These are phyloP conservation scores for Alviniconcha marisindica DNA, from an alignment of 1,140 invertebrate species.

Conservation along the genomic window DNA sequence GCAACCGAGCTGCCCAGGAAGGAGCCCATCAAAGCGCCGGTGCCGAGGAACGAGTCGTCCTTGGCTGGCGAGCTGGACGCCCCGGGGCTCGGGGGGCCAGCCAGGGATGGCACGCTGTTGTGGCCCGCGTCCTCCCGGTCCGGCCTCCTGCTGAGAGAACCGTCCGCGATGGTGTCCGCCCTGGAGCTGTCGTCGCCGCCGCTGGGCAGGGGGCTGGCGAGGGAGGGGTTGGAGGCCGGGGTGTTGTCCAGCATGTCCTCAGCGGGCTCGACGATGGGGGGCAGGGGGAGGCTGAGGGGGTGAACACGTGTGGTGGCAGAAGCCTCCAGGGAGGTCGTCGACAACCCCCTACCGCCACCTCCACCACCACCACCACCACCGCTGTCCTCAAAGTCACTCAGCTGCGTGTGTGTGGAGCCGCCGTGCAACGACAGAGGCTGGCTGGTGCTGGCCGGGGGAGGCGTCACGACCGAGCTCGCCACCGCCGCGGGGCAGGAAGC, in stretches of 20 bases:
- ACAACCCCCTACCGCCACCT: too few species aligned
- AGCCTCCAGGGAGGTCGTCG: background rate
- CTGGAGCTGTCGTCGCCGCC: background rate
- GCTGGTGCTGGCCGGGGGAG: background rate
- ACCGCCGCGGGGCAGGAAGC: background rate
- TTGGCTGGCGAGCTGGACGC: too few species aligned
- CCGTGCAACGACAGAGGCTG: background rate
- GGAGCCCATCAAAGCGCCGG: background rate
- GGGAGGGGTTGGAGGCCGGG: background rate
- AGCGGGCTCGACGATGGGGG: background rate
- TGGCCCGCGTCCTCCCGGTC: too few species aligned
- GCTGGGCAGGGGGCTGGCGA: background rate
- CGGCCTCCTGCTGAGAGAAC: background rate
- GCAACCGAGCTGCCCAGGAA: constrained; percentile 18
- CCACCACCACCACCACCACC: background rate
- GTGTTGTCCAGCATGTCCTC: constrained; percentile 44
- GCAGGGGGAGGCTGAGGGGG: constrained; percentile 33
- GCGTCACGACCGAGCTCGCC: background rate
- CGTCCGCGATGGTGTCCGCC: too few species aligned
- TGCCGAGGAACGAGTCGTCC: background rate
- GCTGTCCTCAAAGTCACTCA: too few species aligned
- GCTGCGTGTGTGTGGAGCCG: background rate
- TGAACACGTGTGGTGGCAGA: background rate
- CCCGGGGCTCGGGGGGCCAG: background rate
- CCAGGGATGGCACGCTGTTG: too few species aligned